Percentiles rank a stretch among this genome's conserved stretches.
Evolutionary conservation across 2,888 invertebrate species (phyloP).

Genomic region (Hyppa rectilinea): DNA sequence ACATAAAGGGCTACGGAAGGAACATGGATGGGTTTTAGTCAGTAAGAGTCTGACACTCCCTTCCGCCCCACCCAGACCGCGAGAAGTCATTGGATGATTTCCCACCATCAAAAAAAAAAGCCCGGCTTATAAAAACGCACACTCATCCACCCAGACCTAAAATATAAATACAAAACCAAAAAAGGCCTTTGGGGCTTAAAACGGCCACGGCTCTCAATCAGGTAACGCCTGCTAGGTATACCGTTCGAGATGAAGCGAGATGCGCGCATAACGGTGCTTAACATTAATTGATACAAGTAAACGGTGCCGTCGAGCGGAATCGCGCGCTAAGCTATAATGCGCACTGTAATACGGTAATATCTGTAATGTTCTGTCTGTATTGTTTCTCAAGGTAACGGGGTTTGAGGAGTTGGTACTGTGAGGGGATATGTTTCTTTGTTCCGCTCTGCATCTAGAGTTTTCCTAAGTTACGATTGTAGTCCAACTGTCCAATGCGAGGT

Average conservation of each 20-base stretch:
- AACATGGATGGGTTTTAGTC: no score
- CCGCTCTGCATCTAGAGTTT: background rate
- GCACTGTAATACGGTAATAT: slow-evolving; percentile 46
- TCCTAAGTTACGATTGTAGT: background rate
- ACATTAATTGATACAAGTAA: slow-evolving; percentile 74
- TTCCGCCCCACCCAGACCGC: no score
- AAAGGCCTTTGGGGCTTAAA: slow-evolving; percentile 5
- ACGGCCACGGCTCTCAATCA: slow-evolving; percentile 29
- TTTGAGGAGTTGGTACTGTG: slow-evolving; percentile 24
- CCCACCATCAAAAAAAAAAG: no score
- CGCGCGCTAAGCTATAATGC: slow-evolving; percentile 55
- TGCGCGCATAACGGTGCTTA: slow-evolving; percentile 67
- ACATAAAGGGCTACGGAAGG: no score
- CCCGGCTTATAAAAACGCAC: background rate
- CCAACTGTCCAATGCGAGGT: background rate
- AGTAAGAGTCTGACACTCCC: no score
- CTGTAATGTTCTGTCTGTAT: slow-evolving; percentile 46
- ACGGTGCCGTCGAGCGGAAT: slow-evolving; percentile 70
- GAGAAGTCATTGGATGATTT: no score
- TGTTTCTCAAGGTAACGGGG: slow-evolving; percentile 50
- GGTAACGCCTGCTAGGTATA: slow-evolving; percentile 54
- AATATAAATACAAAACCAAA: slow-evolving; percentile 4
- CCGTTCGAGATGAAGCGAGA: slow-evolving; percentile 57
- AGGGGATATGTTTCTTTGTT: slow-evolving; percentile 27
- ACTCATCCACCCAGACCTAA: background rate